Evolutionary conservation across 2,888 invertebrate genomes (phyloP).

Genomic region (Parnassius smintheus): DNA sequence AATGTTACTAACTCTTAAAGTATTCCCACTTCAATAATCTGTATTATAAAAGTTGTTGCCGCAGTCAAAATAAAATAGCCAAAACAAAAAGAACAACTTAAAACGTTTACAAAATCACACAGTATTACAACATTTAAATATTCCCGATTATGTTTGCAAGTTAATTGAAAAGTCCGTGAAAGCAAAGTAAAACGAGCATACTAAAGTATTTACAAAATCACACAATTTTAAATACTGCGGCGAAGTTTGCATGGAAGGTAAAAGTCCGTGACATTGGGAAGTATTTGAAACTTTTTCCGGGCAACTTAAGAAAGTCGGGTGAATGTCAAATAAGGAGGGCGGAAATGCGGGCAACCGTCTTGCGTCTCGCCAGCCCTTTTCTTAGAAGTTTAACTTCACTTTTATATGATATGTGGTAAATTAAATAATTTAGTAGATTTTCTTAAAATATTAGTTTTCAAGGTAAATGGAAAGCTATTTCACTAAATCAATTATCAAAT

Average conservation of each 20-base stretch:
- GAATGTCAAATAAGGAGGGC: slow-evolving; percentile 74
- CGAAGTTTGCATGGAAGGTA: slow-evolving; percentile 49
- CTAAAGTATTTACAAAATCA: slow-evolving; percentile 5
- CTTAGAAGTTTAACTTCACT: slow-evolving; percentile 60
- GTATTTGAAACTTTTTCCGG: slow-evolving; percentile 67
- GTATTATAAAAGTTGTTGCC: too few relatives aligned
- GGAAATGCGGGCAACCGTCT: slow-evolving; percentile 67
- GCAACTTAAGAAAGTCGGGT: slow-evolving; percentile 59
- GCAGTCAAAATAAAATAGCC: too few relatives aligned
- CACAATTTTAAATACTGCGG: slow-evolving; percentile 34
- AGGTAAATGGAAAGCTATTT: too few relatives aligned
- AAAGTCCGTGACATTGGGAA: slow-evolving; percentile 65
- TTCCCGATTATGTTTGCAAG: slow-evolving; percentile 45
- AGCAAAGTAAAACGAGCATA: too few relatives aligned
- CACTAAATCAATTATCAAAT: too few relatives aligned
- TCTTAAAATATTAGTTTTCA: too few relatives aligned
- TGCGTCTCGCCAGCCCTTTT: slow-evolving; percentile 50
- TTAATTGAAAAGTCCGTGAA: slow-evolving; percentile 52
- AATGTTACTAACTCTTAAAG: too few relatives aligned
- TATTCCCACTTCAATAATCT: too few relatives aligned
- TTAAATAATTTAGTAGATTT: background rate
- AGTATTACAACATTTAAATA: slow-evolving; percentile 31
- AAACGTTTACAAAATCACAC: slow-evolving; percentile 7
- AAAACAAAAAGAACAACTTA: too few relatives aligned
- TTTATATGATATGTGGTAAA: slow-evolving; percentile 32